Base-by-base conservation (phyloP, 1,140 invertebrate genomes). In the Sinella curviseta region DNA sequence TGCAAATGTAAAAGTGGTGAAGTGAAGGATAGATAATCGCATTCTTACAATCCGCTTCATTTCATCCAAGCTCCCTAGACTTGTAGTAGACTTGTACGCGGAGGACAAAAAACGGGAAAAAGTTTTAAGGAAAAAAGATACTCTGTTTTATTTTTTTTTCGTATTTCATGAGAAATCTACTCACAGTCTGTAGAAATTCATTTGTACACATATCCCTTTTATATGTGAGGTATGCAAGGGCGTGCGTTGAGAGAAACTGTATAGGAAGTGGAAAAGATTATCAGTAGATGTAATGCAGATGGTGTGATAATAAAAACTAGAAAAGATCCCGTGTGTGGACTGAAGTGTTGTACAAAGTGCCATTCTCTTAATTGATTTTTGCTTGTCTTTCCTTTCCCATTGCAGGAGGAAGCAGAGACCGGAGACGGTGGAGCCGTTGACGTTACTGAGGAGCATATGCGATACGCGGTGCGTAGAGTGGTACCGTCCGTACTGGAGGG, bases 401-500 rank as follows among this genome's bases (percentile, higher is more conserved):
- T 20, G 39, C 31, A 82, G 78, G 74, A 82, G 65, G 70, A 78
- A 48, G 39, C 39, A 48, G 8, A 48, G 39, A n/a, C n/a, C n/a
- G 39, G 20, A 48, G 20, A 48, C 20, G 20, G 8, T 48, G 39
- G 20, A 67, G 73, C 33, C 65, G 75, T n/a, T 70, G 3, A 28
- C 0, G 77, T 84, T 17, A 60, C 57, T 3, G 78, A 78, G 30
- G n/a, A 78, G 34, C 83, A 85, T 80, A 84, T 86, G 74, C 80
- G 83, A 70, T 78, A 81, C 75, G 85, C 84, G 26, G 81, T 89
- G 75, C 78, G 77, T 4, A 77, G 80, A 26, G 86, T 90, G 4
- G 85, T 87, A 73, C 90, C 91, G 0, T 89, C 88, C 77, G 88
- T 89, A 3, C 87, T 91, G 80, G 87, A 88, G 82, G 87, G 89